Base-by-base conservation (phyloP, 2,888 invertebrate species). In the Aquatica leii region DNA sequence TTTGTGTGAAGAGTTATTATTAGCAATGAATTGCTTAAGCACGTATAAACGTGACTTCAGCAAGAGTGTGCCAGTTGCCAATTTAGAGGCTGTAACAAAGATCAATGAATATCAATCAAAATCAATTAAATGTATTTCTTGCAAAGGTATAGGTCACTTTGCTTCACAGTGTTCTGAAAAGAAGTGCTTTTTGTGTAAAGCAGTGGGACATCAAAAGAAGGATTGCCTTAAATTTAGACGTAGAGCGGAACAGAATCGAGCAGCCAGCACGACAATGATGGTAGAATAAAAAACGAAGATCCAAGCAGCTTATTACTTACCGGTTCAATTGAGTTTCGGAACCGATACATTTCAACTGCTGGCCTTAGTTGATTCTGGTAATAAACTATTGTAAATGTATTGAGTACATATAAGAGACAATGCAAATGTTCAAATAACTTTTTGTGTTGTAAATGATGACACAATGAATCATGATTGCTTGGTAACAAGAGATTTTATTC, bases 211-310 rank as follows among this genome's bases (percentile, higher is more conserved):
- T n/a, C n/a, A n/a, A n/a, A n/a, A n/a, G n/a, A n/a, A n/a, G n/a
- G n/a, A n/a, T n/a, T n/a, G n/a, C n/a, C n/a, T n/a, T n/a, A n/a
- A n/a, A n/a, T n/a, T n/a, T 40, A 40, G 8, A 6, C 12, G 40
- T 8, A 6, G 6, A 2, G 14, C 40, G 4, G n/a, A 4, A 40
- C 6, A 6, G 8, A 3, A 2, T 6, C 40, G n/a, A n/a, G 6
- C 40, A 40, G 40, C n/a, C 40, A 40, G 40, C 40, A 40, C 40
- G 40, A 40, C 40, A n/a, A 6, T 40, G 40, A 6, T 40, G 40
- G 40, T 40, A 8, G 40, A 4, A n/a, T 3, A 40, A 40, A 4
- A 40, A 40, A 40, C 6, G 6, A 6, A 4, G n/a, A 40, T 40
- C 40, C 40, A n/a, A 14, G n/a, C 6, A 6, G 40, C n/a, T 6